phyloP scores from a whole-genome alignment of 2,797 vertebrate genomes.

The Nyctalus aviator region DNA sequence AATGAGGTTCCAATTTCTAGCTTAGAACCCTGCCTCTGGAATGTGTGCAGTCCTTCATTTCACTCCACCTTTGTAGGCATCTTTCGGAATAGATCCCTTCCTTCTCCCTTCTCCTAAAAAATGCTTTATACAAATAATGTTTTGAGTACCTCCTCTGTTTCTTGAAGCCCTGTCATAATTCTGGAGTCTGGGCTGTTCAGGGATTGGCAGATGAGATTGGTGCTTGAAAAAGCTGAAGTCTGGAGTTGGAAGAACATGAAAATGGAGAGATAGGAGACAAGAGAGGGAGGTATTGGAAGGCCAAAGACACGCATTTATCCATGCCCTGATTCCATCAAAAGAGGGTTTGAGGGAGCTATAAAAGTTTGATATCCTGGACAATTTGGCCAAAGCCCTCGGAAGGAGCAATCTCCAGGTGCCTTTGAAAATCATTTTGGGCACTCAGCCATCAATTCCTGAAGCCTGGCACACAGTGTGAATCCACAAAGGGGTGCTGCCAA shows the following conservation, averaged over 20 bases:
- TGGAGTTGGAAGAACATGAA: neutral
- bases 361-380: neutral
- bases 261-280: neutral
- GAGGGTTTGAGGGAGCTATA: neutral
- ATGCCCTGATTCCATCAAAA: neutral
- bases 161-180: neutral
- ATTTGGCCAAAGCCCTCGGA: conserved; percentile 1
- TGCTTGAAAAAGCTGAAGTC: neutral
- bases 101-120: neutral
- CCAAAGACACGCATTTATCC: neutral
- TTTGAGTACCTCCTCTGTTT: neutral
- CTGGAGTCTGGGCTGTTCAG: neutral
- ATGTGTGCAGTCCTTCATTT: neutral
- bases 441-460: neutral
- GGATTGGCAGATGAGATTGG: neutral
- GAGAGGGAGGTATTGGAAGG: neutral
- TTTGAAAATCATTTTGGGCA: neutral
- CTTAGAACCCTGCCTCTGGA: neutral
- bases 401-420: neutral
- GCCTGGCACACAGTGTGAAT: neutral
- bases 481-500: neutral
- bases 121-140: neutral
- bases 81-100: neutral
- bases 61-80: neutral
- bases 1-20: neutral